Evolutionary conservation across 2,888 invertebrate species (phyloP), one percentile per base, ranked within the genome.

Genomic region (Lasioglossum malachurum): DNA sequence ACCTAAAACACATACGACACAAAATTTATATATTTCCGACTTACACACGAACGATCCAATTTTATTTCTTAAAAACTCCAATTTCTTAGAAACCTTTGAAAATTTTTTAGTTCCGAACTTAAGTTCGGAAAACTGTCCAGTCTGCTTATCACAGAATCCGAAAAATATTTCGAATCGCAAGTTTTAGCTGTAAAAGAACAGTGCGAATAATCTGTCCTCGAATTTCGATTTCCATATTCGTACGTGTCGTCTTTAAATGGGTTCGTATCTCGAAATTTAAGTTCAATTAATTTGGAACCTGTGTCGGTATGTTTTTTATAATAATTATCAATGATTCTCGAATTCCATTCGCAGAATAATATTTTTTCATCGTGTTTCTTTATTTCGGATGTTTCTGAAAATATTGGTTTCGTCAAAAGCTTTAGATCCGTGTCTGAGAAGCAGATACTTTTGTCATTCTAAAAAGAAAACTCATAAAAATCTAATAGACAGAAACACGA

Each of bases 391-490:
- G 69, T 80, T n/a, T 41, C 67, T 10, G 80, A 27, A 75, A 57
- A 41, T 75, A 74, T 19, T 27, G 86, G 75, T 38, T 53, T 75
- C 67, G 64, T 41, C 71, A 86, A 41, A 81, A 86, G 73, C 35
- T 81, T 84, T 16, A 81, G 3, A 67, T 84, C 73, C 2, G 84
- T 81, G 14, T 86, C 84, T 23, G 84, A 86, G 31, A 84, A 86
- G 31, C 75, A 84, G 35, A 67, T 75, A 38, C 35, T 57, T 71
- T 78, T 72, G 2, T 78, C 72, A 41, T 41, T 57, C 85, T 85
- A 79, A 73, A 82, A 75, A 31, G 3, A 69, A 53, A 44, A n/a
- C 1, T n/a, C 14, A 60, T 80, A 41, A 16, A n/a, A 31, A 49
- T 35, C 5, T 23, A 14, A 46, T 72, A 44, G 2, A 19, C 31